Percentiles rank a stretch among this genome's conserved stretches.
These are phyloP conservation scores for Heliconius melpomene DNA, from an alignment of 1,140 invertebrate genomes.

Conservation along the genomic window DNA sequence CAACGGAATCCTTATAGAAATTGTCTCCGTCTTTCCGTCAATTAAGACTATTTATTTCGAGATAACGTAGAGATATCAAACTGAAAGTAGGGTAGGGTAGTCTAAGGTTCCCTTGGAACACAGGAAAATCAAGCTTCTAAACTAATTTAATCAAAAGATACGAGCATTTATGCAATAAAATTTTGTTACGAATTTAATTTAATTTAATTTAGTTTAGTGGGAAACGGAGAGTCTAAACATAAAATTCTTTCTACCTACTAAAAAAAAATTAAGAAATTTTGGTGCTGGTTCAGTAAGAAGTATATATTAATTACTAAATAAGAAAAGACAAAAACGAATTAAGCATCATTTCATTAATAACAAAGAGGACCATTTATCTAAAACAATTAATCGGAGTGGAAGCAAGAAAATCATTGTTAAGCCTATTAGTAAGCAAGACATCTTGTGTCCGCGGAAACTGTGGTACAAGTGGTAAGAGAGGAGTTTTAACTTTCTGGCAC, in stretches of 20 bases:
- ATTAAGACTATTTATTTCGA: too few relatives aligned
- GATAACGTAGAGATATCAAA: too few relatives aligned
- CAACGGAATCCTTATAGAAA: too few relatives aligned
- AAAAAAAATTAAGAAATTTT: neutral
- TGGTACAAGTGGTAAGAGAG: constrained; percentile 37
- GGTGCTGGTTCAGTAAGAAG: neutral
- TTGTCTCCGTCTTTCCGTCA: too few relatives aligned
- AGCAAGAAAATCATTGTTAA: constrained; percentile 55
- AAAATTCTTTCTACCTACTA: neutral
- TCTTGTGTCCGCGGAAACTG: constrained; percentile 35
- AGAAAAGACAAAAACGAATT: constrained; percentile 7
- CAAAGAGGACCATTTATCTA: constrained; percentile 45
- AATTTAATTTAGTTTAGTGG: too few relatives aligned
- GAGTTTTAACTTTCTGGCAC: neutral
- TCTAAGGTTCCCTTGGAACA: too few relatives aligned
- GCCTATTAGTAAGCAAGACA: constrained; percentile 59
- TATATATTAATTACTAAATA: neutral
- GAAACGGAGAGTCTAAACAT: neutral
- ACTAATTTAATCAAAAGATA: too few relatives aligned
- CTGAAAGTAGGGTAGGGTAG: too few relatives aligned
- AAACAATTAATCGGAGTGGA: constrained; percentile 62
- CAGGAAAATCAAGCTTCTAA: too few relatives aligned
- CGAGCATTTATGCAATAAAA: too few relatives aligned
- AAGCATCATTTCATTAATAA: constrained; percentile 36
- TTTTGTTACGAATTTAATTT: neutral